Evolutionary conservation across 1,140 invertebrate species (phyloP).

Genomic region (Diorhabda sublineata): DNA sequence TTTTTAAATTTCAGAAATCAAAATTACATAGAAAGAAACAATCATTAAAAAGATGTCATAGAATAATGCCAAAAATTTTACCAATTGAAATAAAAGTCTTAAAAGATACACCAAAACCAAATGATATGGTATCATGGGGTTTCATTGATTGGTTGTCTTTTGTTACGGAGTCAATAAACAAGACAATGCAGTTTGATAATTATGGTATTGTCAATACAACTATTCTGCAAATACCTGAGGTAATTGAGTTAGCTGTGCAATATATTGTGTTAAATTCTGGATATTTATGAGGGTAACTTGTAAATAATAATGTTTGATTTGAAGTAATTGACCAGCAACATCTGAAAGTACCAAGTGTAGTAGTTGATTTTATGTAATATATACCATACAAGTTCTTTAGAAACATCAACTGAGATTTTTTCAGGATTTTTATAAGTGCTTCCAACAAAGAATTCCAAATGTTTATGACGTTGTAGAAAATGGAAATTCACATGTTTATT

Average conservation of each 20-base stretch:
- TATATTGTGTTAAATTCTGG: background rate
- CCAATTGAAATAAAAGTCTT: constrained; percentile 38
- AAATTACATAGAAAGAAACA: background rate
- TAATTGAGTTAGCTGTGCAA: constrained; percentile 29
- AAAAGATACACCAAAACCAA: constrained; percentile 15
- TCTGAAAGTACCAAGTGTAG: too few species aligned
- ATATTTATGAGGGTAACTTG: too few species aligned
- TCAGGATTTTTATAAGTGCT: constrained; percentile 66
- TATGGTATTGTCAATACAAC: constrained; percentile 67
- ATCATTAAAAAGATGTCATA: constrained; percentile 26
- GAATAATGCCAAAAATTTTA: constrained; percentile 35
- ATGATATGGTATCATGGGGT: constrained; percentile 39
- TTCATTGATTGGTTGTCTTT: constrained; percentile 70
- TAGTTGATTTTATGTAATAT: too few species aligned
- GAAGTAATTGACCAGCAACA: too few species aligned
- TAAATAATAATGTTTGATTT: too few species aligned
- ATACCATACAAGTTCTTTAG: too few species aligned
- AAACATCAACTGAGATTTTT: constrained; percentile 16
- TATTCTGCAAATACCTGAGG: constrained; percentile 66
- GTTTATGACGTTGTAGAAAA: constrained; percentile 59
- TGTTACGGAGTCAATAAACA: constrained; percentile 74
- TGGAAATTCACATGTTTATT: constrained; percentile 68
- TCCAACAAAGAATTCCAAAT: constrained; percentile 64
- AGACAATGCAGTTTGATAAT: constrained; percentile 75
- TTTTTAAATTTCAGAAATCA: background rate